phyloP scores from a whole-genome alignment of 2,888 invertebrate species.

The Acleris sparsana region DNA sequence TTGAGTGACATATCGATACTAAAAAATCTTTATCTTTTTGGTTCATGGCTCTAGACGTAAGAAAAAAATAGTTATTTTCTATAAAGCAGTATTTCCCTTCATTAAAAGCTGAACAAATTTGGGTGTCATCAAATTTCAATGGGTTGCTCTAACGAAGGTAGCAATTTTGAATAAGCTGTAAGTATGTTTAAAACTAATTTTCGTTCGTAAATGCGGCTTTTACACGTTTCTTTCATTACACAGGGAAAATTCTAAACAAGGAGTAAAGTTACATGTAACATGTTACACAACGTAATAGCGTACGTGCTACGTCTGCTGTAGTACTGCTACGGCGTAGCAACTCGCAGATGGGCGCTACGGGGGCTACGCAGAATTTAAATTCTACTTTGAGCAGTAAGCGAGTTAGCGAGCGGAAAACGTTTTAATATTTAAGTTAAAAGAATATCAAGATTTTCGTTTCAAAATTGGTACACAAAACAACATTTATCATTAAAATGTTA shows the following conservation, averaged over 20 bases:
- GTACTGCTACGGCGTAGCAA: constrained; percentile 19
- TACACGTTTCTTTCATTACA: not conserved
- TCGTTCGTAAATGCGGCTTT: not conserved
- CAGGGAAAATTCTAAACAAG: constrained; percentile 4
- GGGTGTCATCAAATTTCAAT: no score
- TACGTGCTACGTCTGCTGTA: constrained; percentile 27
- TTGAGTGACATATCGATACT: no score
- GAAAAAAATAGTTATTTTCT: no score
- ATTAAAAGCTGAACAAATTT: no score
- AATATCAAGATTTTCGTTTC: no score
- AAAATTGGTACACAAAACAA: no score
- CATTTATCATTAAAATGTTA: no score
- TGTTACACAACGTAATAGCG: constrained; percentile 24
- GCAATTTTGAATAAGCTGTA: not conserved
- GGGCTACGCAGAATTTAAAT: constrained; percentile 26
- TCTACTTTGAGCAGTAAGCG: not conserved
- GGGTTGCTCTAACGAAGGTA: no score
- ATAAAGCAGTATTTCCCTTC: no score
- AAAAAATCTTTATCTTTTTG: no score
- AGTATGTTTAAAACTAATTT: not conserved
- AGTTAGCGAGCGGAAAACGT: not conserved
- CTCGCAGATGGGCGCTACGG: constrained; percentile 11
- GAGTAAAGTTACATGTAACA: constrained; percentile 8
- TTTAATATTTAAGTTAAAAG: no score
- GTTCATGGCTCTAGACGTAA: no score